Base-by-base conservation (phyloP, 2,113 vertebrate genomes). In the Serilophus lunatus region DNA sequence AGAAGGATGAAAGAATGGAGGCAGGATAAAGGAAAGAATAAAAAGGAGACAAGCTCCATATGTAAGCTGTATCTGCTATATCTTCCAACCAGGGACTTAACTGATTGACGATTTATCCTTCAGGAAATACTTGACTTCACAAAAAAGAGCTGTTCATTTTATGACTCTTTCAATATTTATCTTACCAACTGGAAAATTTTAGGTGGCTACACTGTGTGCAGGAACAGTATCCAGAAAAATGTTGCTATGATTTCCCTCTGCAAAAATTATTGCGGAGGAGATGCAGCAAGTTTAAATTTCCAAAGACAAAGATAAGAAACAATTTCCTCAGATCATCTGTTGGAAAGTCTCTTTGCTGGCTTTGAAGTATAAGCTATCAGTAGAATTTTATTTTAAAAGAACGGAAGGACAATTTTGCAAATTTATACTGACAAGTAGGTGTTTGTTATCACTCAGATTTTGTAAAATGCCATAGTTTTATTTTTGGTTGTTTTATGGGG, bases 361-460 rank as follows among this genome's bases (percentile, higher is more conserved):
- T 96, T 80, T 86, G 24, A 83, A 91, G 13, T 47, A 40, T 49
- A 60, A 87, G 66, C 33, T 79, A 92, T 56, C 66, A 66, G 82
- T 35, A 71, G 31, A 64, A n/a, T 88, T 92, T 95, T 93, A 94
- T 96, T 96, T 96, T 91, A 87, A 96, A 93, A 81, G 91, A 93
- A 90, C 42, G 80, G 92, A 96, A 96, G 65, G 69, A 88, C 68
- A 95, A 90, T 94, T 96, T 94, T 88, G 82, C 86, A 94, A 96
- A 93, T 96, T 95, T 92, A 81, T 88, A 96, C 82, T 88, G 93
- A 88, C 80, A 96, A 97, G 93, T 96, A 95, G 88, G 93, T 96
- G 86, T 96, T 94, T 88, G 92, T 93, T 94, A 96, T 88, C 76
- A 12, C 94, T 93, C 49, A 36, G 40, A 64, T 84, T 92, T 86